These are phyloP conservation scores for Oxyura jamaicensis DNA, from an alignment of 2,113 vertebrate species.

Conservation along the genomic window DNA sequence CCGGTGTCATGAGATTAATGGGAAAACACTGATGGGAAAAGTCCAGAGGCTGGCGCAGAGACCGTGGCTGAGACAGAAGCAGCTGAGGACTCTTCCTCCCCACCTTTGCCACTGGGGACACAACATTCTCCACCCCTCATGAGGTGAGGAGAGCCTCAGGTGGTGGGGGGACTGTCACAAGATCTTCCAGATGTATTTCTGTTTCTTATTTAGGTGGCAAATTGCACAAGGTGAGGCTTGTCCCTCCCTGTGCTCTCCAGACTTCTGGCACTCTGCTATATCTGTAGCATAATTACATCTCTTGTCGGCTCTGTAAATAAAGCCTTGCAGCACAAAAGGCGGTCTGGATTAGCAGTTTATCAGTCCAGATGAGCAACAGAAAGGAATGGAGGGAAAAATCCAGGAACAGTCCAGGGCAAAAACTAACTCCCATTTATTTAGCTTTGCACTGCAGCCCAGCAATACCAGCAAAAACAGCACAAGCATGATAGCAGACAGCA, in stretches of 20 bases:
- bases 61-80: accelerated
- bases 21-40: neutral
- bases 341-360: neutral
- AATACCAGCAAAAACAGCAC: neutral
- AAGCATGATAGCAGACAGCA: neutral
- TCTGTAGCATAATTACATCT: neutral
- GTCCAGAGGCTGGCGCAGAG: neutral
- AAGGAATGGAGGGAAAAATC: neutral
- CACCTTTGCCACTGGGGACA: no score
- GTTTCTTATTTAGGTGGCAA: neutral
- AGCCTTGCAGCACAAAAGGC: neutral
- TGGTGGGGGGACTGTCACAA: neutral
- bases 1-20: neutral
- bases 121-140: neutral
- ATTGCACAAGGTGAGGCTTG: neutral
- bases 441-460: neutral
- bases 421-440: neutral
- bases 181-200: no score
- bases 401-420: neutral
- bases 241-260: neutral
- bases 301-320: neutral
- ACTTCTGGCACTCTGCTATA: neutral
- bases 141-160: neutral
- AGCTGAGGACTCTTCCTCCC: neutral
- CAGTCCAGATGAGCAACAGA: neutral